Evolutionary conservation across 1,140 invertebrate species (phyloP).

Genomic region (Neotoxoptera formosana): DNA sequence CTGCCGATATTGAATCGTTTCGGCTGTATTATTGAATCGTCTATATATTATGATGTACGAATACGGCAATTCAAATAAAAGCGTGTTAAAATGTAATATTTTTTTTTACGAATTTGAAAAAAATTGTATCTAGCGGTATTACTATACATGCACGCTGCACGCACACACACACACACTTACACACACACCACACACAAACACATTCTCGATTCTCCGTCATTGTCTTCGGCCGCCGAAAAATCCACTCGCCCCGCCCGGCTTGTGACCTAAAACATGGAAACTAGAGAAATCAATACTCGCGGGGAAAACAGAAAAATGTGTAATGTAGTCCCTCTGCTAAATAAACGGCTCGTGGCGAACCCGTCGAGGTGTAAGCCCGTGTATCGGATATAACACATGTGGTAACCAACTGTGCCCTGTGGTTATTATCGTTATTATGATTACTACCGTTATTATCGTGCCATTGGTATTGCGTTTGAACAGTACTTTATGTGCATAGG

Average conservation of each 20-base stretch:
- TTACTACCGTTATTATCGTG: neutral
- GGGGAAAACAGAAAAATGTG: slow-evolving; percentile 42
- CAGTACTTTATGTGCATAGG: neutral
- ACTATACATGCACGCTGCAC: neutral
- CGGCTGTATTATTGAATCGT: no score
- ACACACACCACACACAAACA: neutral
- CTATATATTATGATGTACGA: neutral
- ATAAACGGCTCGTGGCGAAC: neutral
- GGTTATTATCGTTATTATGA: neutral
- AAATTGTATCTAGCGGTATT: neutral
- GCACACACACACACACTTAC: no score
- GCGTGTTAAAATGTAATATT: neutral
- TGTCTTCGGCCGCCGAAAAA: slow-evolving; percentile 43
- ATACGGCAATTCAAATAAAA: neutral
- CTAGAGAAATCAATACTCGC: slow-evolving; percentile 53
- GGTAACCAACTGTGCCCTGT: neutral
- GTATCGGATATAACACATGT: neutral
- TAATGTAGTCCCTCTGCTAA: slow-evolving; percentile 42
- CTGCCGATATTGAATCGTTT: neutral
- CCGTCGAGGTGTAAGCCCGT: neutral
- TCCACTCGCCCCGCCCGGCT: slow-evolving; percentile 29
- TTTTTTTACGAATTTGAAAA: neutral
- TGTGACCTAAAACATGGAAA: slow-evolving; percentile 52
- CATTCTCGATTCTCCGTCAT: slow-evolving; percentile 12
- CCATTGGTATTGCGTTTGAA: neutral